Conservation (phyloP, 2,113 vertebrate species). For the Psophia crepitans region DNA sequence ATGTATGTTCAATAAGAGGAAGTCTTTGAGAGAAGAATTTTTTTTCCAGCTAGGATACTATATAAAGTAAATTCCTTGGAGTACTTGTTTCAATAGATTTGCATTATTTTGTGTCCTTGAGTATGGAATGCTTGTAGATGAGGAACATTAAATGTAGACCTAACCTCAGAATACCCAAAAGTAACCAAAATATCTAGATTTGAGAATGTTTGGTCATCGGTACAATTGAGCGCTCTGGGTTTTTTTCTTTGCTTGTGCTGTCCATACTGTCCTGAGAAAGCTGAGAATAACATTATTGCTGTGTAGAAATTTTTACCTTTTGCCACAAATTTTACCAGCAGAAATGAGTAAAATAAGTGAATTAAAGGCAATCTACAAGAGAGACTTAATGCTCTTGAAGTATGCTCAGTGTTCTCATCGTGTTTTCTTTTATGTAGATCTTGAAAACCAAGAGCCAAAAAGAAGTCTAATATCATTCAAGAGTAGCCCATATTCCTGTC, state of each 20-base stretch:
- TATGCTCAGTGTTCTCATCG: background rate
- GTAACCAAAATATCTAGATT: background rate
- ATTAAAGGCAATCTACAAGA: background rate
- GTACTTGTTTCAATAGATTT: background rate
- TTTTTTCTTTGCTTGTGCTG: background rate
- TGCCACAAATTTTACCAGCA: background rate
- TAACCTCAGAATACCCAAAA: background rate
- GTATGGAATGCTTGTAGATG: background rate
- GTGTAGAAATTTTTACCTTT: background rate
- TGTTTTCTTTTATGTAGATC: constrained; percentile 8
- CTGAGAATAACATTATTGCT: background rate
- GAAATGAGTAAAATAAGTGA: background rate
- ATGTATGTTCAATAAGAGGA: background rate
- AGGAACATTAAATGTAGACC: background rate
- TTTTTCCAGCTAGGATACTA: background rate
- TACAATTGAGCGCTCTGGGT: background rate
- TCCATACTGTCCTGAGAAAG: background rate
- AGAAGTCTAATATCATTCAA: background rate
- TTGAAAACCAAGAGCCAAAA: background rate
- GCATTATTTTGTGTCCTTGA: background rate
- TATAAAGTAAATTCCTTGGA: background rate
- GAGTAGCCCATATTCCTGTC: background rate
- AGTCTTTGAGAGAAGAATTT: background rate
- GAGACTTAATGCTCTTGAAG: background rate
- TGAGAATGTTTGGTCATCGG: background rate